These are phyloP conservation scores for Drosophila cognata DNA, from an alignment of 2,888 invertebrate species.

Conservation along the genomic window DNA sequence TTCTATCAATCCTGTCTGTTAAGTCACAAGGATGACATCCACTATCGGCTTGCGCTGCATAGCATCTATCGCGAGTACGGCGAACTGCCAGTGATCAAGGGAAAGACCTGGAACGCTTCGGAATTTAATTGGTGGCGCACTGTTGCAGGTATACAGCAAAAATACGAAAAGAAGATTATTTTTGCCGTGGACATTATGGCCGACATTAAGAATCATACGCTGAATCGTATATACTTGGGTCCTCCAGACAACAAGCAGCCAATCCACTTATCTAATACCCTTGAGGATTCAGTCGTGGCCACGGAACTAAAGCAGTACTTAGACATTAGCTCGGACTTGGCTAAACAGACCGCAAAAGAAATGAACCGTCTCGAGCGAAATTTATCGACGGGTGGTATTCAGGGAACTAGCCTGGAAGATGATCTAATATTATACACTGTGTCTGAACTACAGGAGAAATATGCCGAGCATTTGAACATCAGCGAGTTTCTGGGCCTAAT, in stretches of 20 bases:
- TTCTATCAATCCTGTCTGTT: conserved; percentile 77
- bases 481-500: conserved; percentile 66
- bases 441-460: conserved; percentile 57
- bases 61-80: conserved; percentile 65
- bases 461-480: conserved; percentile 65
- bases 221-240: conserved; percentile 71
- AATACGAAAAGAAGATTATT: conserved; percentile 73
- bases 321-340: conserved; percentile 48
- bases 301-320: conserved; percentile 60
- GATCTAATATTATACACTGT: conserved; percentile 53
- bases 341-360: conserved; percentile 55
- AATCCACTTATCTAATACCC: neutral
- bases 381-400: conserved; percentile 38
- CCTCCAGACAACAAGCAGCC: conserved; percentile 43
- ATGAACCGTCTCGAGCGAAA: conserved; percentile 58
- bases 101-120: conserved; percentile 53
- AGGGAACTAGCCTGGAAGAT: conserved; percentile 33
- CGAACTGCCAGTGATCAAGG: conserved; percentile 65
- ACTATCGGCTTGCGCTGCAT: conserved; percentile 61
- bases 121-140: conserved; percentile 79
- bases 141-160: conserved; percentile 70
- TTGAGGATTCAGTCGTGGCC: conserved; percentile 13
- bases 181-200: conserved; percentile 70
- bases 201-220: conserved; percentile 66
- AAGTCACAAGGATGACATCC: conserved; percentile 43